Conservation (phyloP, 2,797 vertebrate species). For the Lagorchestes hirsutus region DNA sequence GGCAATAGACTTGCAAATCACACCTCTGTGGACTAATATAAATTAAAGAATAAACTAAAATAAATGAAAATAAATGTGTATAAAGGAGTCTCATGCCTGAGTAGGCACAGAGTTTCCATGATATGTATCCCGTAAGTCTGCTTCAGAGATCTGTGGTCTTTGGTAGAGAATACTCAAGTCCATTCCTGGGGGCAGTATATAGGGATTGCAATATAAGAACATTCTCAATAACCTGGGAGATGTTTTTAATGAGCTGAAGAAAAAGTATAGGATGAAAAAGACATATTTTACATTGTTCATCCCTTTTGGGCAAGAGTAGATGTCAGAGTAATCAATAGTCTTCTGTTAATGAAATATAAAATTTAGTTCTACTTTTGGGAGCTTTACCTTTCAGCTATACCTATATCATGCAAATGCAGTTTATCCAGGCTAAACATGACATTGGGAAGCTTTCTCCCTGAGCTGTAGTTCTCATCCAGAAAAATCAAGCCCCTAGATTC, state of each 20-base stretch:
- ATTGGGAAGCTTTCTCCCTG: background rate
- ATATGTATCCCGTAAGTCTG: background rate
- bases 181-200: background rate
- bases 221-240: background rate
- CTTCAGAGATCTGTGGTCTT: background rate
- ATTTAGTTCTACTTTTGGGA: background rate
- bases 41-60: conserved; percentile 11
- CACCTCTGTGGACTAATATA: background rate
- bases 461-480: background rate
- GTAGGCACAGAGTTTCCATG: background rate
- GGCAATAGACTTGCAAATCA: background rate
- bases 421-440: background rate
- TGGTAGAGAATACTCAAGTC: background rate
- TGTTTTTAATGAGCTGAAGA: background rate
- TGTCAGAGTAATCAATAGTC: background rate
- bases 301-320: background rate
- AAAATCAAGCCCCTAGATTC: background rate
- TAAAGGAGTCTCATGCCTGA: background rate
- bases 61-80: background rate
- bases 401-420: background rate
- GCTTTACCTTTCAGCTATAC: background rate
- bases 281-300: background rate
- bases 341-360: background rate
- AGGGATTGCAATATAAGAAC: background rate
- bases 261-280: background rate